Conservation (phyloP, 1,140 invertebrate species). For the Sinonovacula constricta region DNA sequence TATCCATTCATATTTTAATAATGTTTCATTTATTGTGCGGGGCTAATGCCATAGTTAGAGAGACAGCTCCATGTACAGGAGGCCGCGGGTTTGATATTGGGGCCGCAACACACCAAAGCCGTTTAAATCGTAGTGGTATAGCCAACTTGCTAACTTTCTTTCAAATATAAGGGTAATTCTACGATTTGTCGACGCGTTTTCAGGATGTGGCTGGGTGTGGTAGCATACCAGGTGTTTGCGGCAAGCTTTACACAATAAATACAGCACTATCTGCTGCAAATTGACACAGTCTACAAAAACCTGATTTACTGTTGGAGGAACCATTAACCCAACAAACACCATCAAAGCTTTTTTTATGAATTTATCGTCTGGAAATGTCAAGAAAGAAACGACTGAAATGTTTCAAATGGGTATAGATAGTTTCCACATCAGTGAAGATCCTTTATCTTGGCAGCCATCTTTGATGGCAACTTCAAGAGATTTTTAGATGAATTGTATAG, state of each 20-base stretch:
- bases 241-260: not conserved
- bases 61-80: not conserved
- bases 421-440: not conserved
- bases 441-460: not conserved
- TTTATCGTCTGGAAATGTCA: not conserved
- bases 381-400: not conserved
- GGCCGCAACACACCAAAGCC: not conserved
- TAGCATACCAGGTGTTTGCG: not conserved
- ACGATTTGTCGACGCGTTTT: not conserved
- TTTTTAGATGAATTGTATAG: too few species aligned
- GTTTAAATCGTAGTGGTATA: not conserved
- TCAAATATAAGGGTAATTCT: not conserved
- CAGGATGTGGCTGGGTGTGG: not conserved
- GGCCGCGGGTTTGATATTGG: not conserved
- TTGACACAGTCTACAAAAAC: not conserved
- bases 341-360: not conserved
- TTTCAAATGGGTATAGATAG: not conserved
- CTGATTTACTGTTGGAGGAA: too few species aligned
- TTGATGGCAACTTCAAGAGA: not conserved
- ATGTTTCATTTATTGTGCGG: not conserved
- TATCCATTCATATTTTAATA: not conserved
- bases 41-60: not conserved
- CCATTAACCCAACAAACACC: too few species aligned
- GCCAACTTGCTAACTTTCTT: not conserved
- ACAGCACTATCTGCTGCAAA: not conserved